Base-by-base conservation (phyloP, 1,140 invertebrate species). In the Ceratina japonica region DNA sequence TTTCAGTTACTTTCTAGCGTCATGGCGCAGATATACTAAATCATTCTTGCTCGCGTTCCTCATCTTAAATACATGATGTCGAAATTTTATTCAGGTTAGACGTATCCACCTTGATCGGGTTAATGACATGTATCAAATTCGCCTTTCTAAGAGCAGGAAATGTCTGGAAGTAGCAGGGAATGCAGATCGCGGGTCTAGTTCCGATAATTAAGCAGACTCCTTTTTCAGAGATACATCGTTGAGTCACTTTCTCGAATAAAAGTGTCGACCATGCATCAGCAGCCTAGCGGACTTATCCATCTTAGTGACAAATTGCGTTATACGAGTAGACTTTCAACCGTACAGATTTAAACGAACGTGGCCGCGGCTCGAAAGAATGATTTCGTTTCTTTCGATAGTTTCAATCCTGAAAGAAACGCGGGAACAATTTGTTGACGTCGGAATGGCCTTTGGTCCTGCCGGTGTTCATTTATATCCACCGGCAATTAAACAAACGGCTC, bases 271-370 rank as follows among this genome's bases (percentile, higher is more conserved):
- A 27, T 18, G 58, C 51, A 15, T 4, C 70, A 61, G 37, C n/a
- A 68, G 24, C 64, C n/a, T 24, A 22, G 16, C 56, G 18, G 70
- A 7, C 37, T 75, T 75, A 83, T 58, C 37, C 24, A 54, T 54
- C 54, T 56, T 49, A 18, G 31, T 63, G 56, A 84, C 77, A 83
- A 80, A 84, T 83, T 69, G 44, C 68, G 24, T 66, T 44, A 63
- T 62, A 58, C 58, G 13, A 15, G 13, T 16, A 10, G 15, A 18
- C 8, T 20, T n/a, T 37, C n/a, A 27, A 61, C 73, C 62, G 59
- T 16, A 58, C 20, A 49, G 82, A 83, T 83, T 80, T 3, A 64
- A 51, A 79, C 74, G 65, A 78, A 59, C 59, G 63, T 16, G 51
- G 18, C 16, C 16, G 22, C 22, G 12, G 18, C 1, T 44, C 3